These are phyloP conservation scores for Gymnarchus niloticus DNA, from an alignment of 2,113 vertebrate genomes.

Conservation along the genomic window DNA sequence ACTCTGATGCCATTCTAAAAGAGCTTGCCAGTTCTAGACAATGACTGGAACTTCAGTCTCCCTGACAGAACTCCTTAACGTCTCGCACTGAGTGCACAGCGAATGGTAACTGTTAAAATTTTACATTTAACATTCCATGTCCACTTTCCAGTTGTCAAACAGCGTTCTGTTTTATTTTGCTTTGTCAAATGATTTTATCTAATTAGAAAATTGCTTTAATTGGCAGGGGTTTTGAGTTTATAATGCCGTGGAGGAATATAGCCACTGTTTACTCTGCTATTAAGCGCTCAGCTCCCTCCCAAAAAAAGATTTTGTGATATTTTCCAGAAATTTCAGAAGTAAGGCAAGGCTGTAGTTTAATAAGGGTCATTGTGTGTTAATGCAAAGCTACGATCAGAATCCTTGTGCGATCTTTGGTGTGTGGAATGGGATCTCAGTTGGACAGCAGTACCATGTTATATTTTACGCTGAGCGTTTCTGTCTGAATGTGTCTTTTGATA, in stretches of 20 bases:
- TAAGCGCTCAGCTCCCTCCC: not conserved
- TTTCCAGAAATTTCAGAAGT: not conserved
- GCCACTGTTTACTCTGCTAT: not conserved
- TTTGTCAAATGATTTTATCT: not conserved
- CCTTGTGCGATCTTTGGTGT: not conserved
- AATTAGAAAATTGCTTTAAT: slow-evolving; percentile 9
- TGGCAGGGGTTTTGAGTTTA: not conserved
- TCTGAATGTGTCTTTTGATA: slow-evolving; percentile 23
- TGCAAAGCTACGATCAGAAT: not conserved
- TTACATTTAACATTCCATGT: not conserved
- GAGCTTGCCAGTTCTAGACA: not conserved
- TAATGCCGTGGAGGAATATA: not conserved
- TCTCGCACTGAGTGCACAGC: not conserved
- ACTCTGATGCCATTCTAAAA: not conserved
- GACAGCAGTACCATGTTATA: slow-evolving; percentile 49
- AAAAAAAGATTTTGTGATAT: not conserved
- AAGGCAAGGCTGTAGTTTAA: not conserved
- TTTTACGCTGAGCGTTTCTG: slow-evolving; percentile 47
- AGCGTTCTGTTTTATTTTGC: not conserved
- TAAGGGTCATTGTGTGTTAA: not conserved
- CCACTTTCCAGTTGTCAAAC: not conserved
- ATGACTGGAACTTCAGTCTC: not conserved
- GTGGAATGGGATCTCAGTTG: not conserved
- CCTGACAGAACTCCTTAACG: not conserved
- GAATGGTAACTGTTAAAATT: not conserved